phyloP scores from a whole-genome alignment of 2,797 vertebrate species.

The Florisuga fusca region DNA sequence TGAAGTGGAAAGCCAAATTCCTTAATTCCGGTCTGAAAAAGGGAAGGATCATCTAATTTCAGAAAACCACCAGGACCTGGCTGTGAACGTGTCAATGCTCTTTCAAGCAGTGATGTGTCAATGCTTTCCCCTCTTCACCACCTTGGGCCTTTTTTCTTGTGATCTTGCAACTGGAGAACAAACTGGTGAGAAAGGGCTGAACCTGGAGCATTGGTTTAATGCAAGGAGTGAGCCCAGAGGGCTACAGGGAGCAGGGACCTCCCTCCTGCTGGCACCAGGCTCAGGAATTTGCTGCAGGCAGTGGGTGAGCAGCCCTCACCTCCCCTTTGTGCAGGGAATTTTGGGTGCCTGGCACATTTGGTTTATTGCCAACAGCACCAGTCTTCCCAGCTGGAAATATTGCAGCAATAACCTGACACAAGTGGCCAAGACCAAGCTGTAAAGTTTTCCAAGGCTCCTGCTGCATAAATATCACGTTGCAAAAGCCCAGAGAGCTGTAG shows the following conservation, averaged over 20 bases:
- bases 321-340: not conserved
- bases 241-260: not conserved
- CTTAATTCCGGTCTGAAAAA: not conserved
- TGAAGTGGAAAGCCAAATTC: not conserved
- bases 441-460: not conserved
- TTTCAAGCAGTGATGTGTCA: not conserved
- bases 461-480: not conserved
- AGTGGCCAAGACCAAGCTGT: not conserved
- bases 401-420: not conserved
- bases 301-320: accelerated
- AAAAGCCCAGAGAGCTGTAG: accelerated
- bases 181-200: not conserved
- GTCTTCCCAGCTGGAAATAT: not conserved
- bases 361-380: not conserved
- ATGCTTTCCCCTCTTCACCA: not conserved
- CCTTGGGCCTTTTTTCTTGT: not conserved
- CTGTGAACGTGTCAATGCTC: not conserved
- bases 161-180: not conserved
- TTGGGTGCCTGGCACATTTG: accelerated
- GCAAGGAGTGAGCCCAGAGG: not conserved
- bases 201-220: not conserved
- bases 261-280: not conserved
- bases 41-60: not conserved
- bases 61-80: not conserved
- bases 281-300: accelerated